Conservation (phyloP, 2,888 invertebrate genomes). For the Amphipoea lucens region DNA sequence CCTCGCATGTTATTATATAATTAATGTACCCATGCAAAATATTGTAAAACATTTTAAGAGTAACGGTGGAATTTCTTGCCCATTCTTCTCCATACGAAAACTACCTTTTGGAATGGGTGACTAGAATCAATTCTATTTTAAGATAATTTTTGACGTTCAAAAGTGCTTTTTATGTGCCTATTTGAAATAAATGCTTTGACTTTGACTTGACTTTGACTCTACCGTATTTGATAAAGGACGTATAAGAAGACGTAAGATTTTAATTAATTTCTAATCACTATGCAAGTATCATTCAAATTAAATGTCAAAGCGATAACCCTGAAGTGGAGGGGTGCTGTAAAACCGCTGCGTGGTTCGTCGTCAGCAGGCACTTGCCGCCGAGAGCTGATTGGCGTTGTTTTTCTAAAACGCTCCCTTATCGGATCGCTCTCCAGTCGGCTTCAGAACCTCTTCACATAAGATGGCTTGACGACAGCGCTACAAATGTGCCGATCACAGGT, state of each 20-base stretch:
- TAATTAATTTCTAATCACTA: background rate
- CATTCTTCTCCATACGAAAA: no score
- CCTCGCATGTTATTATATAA: no score
- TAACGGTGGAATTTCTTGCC: no score
- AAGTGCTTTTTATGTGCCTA: no score
- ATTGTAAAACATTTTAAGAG: no score
- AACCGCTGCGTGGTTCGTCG: slow-evolving; percentile 49
- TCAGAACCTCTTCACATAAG: slow-evolving; percentile 44
- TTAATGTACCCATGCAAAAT: no score
- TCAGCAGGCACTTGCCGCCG: slow-evolving; percentile 44
- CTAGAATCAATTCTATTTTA: no score
- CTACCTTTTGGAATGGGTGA: no score
- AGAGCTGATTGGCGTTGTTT: slow-evolving; percentile 49
- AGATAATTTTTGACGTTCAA: no score
- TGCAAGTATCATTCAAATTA: slow-evolving; percentile 2
- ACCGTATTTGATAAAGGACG: background rate
- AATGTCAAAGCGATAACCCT: slow-evolving; percentile 37
- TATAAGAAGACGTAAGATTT: background rate
- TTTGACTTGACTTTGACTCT: no score
- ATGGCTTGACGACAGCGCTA: slow-evolving; percentile 46
- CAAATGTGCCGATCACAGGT: slow-evolving; percentile 50
- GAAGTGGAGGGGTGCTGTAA: slow-evolving; percentile 32
- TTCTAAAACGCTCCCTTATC: slow-evolving; percentile 54
- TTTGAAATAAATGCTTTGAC: no score
- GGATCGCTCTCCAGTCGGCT: slow-evolving; percentile 37